phyloP scores from a whole-genome alignment of 2,888 invertebrate genomes.

The Geotrupes spiniger region DNA sequence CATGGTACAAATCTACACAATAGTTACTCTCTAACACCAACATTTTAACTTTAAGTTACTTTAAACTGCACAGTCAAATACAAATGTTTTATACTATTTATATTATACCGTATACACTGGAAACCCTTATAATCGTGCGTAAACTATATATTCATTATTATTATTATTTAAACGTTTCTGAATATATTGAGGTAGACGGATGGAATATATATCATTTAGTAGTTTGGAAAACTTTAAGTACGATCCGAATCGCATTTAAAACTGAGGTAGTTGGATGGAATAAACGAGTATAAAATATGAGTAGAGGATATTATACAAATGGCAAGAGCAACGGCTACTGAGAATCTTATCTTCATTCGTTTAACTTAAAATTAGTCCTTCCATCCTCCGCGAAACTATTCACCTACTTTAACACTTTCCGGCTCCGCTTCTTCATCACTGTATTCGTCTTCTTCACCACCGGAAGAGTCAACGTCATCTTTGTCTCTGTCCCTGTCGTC shows the following conservation, averaged over 20 bases:
- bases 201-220: constrained; percentile 42
- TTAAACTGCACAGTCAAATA: constrained; percentile 44
- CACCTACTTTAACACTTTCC: constrained; percentile 51
- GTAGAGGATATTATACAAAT: constrained; percentile 19
- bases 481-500: constrained; percentile 47
- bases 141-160: constrained; percentile 21
- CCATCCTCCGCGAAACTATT: constrained; percentile 37
- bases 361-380: constrained; percentile 29
- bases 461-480: constrained; percentile 55
- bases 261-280: constrained; percentile 71
- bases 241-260: constrained; percentile 20
- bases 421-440: constrained; percentile 53
- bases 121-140: constrained; percentile 50
- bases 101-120: constrained; percentile 48
- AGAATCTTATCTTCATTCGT: constrained; percentile 25
- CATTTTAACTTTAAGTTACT: constrained; percentile 37
- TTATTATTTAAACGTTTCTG: constrained; percentile 28
- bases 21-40: constrained; percentile 40
- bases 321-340: constrained; percentile 37
- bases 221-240: constrained; percentile 17
- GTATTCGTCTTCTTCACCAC: constrained; percentile 56
- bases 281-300: constrained; percentile 13
- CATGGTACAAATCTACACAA: constrained; percentile 41
- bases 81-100: constrained; percentile 28
- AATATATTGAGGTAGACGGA: constrained; percentile 50